Evolutionary conservation across 2,888 invertebrate genomes (phyloP).

Genomic region (Eupithecia vulgata): DNA sequence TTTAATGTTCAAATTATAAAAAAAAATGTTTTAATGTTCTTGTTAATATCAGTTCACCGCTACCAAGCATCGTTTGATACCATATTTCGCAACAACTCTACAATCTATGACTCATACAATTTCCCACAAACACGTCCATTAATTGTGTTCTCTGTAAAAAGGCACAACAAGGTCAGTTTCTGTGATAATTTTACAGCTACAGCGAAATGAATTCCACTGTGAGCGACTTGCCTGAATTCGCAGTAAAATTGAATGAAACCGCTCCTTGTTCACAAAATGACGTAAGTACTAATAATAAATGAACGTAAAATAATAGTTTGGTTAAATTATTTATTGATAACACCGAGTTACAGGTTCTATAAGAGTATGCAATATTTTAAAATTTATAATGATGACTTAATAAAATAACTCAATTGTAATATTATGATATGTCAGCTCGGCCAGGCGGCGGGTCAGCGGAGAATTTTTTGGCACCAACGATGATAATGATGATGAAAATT

Average conservation of each 20-base stretch:
- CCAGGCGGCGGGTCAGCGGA: no score
- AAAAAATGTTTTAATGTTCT: no score
- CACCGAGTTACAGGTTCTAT: no score
- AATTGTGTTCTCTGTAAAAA: not conserved
- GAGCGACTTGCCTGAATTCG: slow-evolving; percentile 13
- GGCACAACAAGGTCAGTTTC: slow-evolving; percentile 1
- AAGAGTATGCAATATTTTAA: no score
- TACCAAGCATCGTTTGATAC: not conserved
- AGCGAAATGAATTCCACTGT: slow-evolving; percentile 5
- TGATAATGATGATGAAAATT: no score
- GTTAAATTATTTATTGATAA: no score
- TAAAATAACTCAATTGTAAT: no score
- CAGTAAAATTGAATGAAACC: slow-evolving; percentile 23
- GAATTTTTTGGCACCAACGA: no score
- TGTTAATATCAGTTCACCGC: slow-evolving; percentile 1
- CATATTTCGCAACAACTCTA: slow-evolving; percentile 1
- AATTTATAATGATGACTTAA: no score
- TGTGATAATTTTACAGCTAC: not conserved
- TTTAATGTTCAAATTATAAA: not conserved
- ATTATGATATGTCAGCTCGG: no score
- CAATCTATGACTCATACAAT: slow-evolving; percentile 10
- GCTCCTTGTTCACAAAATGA: slow-evolving; percentile 7
- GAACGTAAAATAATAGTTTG: no score
- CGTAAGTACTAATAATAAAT: not conserved
- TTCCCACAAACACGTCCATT: not conserved